These are phyloP conservation scores for Plotosus lineatus DNA, from an alignment of 2,113 vertebrate genomes.

Conservation along the genomic window DNA sequence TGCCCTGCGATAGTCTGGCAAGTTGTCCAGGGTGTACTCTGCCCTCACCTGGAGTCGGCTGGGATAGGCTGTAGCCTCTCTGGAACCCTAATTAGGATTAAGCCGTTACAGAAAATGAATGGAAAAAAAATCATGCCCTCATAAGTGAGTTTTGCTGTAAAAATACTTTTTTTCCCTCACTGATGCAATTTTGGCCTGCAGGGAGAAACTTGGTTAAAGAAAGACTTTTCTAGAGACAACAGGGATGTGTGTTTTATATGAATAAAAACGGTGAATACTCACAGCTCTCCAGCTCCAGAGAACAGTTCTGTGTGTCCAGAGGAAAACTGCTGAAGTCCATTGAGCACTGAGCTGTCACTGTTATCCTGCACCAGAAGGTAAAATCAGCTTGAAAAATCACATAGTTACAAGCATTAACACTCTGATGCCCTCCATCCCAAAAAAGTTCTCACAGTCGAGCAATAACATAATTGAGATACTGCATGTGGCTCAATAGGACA, in stretches of 20 bases:
- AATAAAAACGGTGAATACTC: constrained; percentile 63
- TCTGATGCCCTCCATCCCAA: no score
- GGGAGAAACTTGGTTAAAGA: neutral
- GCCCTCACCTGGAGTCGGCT: no score
- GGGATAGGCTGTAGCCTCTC: no score
- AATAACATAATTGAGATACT: neutral
- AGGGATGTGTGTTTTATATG: neutral
- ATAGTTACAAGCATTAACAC: neutral
- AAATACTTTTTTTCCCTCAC: neutral
- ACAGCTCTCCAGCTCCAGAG: constrained; percentile 93
- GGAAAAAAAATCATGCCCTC: no score
- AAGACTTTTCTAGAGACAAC: no score
- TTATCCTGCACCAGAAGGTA: constrained; percentile 76
- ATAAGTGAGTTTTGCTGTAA: neutral
- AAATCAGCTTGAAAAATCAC: neutral
- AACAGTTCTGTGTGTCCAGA: constrained; percentile 91
- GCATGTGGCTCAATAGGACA: neutral
- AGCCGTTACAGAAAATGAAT: no score
- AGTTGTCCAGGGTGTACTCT: no score
- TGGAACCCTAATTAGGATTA: no score
- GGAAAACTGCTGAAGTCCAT: constrained; percentile 96
- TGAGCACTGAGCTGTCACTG: constrained; percentile 87
- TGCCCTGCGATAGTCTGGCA: no score
- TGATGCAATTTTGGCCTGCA: neutral
- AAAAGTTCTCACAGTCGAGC: neutral